Evolutionary conservation across 2,888 invertebrate genomes (phyloP).

Genomic region (Seladonia tumulorum): DNA sequence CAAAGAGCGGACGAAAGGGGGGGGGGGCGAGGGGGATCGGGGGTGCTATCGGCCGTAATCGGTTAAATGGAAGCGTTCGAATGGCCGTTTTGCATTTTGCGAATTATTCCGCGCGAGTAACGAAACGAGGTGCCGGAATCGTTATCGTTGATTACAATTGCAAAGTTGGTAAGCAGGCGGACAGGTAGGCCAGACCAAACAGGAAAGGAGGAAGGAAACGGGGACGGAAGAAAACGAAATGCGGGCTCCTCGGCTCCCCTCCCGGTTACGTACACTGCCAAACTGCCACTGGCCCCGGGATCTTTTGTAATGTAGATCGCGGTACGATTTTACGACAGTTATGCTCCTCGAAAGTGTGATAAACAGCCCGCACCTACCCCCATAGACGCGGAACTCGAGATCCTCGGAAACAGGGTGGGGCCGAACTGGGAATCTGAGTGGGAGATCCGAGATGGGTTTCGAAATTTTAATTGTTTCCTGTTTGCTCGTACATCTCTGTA

Average conservation of each 20-base stretch:
- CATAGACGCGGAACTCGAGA: constrained; percentile 47
- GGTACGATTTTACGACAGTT: constrained; percentile 71
- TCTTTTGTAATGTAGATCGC: constrained; percentile 73
- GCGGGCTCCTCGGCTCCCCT: constrained; percentile 24
- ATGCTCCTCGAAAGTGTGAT: constrained; percentile 69
- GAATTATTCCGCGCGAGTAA: constrained; percentile 67
- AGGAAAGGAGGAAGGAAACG: constrained; percentile 56
- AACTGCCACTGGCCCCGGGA: constrained; percentile 46
- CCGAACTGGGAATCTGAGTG: not conserved
- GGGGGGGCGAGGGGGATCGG: not conserved
- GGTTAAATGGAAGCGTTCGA: constrained; percentile 58
- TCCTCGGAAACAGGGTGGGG: constrained; percentile 18
- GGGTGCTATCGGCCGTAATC: constrained; percentile 44
- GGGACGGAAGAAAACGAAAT: constrained; percentile 56
- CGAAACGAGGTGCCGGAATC: constrained; percentile 68
- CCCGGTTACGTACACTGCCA: constrained; percentile 59
- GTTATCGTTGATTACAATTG: constrained; percentile 74
- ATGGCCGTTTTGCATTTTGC: constrained; percentile 63
- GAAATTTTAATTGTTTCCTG: constrained; percentile 6
- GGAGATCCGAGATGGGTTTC: not conserved
- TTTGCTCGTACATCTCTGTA: not conserved
- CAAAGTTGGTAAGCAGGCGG: constrained; percentile 63
- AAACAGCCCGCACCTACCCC: constrained; percentile 64
- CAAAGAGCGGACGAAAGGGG: not conserved
- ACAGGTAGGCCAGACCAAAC: constrained; percentile 41